phyloP scores from a whole-genome alignment of 2,113 vertebrate species.

The Carlito syrichta region DNA sequence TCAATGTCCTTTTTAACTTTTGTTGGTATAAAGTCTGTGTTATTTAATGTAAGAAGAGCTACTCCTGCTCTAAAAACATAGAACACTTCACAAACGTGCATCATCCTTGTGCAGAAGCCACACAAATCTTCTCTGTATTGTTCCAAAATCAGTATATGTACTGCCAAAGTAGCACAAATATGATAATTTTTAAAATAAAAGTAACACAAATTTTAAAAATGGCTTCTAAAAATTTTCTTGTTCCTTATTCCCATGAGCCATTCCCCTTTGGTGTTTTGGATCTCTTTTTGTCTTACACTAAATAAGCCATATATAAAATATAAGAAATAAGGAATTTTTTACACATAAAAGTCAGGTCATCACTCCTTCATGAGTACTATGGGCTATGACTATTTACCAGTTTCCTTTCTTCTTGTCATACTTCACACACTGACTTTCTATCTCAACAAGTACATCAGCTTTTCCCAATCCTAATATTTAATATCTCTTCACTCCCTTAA shows the following conservation, averaged over 20 bases:
- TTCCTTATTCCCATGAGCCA: background rate
- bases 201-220: background rate
- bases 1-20: too few relatives aligned
- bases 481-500: background rate
- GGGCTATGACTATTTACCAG: background rate
- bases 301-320: background rate
- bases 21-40: too few relatives aligned
- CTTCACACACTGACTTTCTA: background rate
- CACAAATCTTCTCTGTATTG: too few relatives aligned
- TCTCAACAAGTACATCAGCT: background rate
- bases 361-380: background rate
- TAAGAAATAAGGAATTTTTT: background rate
- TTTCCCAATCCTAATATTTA: background rate
- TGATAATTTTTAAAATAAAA: constrained; percentile 16
- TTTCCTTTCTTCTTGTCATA: background rate
- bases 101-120: too few relatives aligned
- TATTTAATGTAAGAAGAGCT: too few relatives aligned
- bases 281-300: background rate
- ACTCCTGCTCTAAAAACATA: too few relatives aligned
- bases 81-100: too few relatives aligned
- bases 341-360: background rate
- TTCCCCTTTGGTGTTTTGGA: background rate
- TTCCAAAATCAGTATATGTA: too few relatives aligned
- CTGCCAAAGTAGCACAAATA: too few relatives aligned
- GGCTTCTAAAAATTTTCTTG: background rate